phyloP scores from a whole-genome alignment of 1,140 invertebrate species.

The Drosophila nasuta region DNA sequence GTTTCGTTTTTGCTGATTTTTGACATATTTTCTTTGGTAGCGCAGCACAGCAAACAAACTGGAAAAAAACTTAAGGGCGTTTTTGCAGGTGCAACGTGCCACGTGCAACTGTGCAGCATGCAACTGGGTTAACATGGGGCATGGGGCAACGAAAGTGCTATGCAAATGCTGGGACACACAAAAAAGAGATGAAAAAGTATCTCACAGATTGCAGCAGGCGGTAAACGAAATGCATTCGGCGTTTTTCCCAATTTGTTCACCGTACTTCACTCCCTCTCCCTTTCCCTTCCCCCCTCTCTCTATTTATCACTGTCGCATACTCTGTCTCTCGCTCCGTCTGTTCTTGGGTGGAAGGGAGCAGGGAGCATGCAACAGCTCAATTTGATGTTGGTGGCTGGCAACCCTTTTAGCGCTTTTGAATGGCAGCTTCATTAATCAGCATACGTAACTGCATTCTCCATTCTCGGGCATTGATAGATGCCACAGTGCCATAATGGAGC shows the following conservation, averaged over 20 bases:
- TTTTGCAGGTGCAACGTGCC: conserved; percentile 58
- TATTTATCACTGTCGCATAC: background rate
- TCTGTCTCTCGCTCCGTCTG: background rate
- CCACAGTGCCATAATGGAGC: conserved; percentile 10
- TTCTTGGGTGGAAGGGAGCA: conserved; percentile 11
- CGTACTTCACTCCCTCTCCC: background rate
- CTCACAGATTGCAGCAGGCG: conserved; percentile 41
- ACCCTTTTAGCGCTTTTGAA: conserved; percentile 64
- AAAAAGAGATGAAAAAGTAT: conserved; percentile 69
- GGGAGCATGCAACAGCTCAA: conserved; percentile 73
- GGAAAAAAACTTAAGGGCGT: conserved; percentile 66
- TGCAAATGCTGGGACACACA: conserved; percentile 55
- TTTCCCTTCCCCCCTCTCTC: background rate
- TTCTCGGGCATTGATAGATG: conserved; percentile 22
- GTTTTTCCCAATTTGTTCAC: conserved; percentile 61
- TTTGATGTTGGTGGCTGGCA: conserved; percentile 54
- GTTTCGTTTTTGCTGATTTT: conserved; percentile 69
- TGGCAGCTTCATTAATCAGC: conserved; percentile 79
- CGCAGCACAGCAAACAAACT: conserved; percentile 64
- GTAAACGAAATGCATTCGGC: conserved; percentile 67
- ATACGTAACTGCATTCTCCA: conserved; percentile 51
- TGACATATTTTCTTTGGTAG: conserved; percentile 77
- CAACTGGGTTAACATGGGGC: conserved; percentile 72
- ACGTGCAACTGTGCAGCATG: conserved; percentile 3
- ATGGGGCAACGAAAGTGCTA: conserved; percentile 45